A percentile compares a stretch with the other conserved stretches of the same genome.
Evolutionary conservation across 2,888 invertebrate species (phyloP).

Genomic region (Synanthedon andrenaeformis): DNA sequence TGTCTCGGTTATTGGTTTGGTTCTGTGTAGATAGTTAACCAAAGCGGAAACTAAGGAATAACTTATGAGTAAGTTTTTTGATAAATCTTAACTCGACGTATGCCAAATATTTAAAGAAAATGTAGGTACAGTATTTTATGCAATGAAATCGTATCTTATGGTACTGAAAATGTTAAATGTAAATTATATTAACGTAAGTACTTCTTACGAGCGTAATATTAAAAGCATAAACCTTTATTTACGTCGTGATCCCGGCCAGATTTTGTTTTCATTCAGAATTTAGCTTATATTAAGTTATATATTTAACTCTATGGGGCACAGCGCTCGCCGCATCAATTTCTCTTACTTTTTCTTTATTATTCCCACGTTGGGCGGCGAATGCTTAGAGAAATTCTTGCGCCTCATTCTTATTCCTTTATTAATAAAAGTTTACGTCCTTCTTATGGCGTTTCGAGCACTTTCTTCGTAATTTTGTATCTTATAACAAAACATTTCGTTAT

Average conservation of each 20-base stretch:
- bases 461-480: neutral
- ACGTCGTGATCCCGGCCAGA: neutral
- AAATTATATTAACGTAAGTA: neutral
- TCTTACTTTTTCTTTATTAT: constrained; percentile 42
- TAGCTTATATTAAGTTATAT: constrained; percentile 3
- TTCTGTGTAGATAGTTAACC: neutral
- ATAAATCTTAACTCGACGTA: neutral
- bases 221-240: neutral
- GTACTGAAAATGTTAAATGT: no score
- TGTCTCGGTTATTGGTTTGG: neutral
- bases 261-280: neutral
- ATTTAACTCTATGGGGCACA: constrained; percentile 14
- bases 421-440: constrained; percentile 48
- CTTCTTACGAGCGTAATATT: neutral
- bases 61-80: neutral
- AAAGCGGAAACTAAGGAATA: neutral
- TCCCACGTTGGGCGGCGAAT: constrained; percentile 33
- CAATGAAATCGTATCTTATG: no score
- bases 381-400: constrained; percentile 35
- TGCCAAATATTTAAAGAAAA: no score
- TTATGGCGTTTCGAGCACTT: constrained; percentile 18
- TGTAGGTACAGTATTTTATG: no score
- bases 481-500: neutral
- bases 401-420: constrained; percentile 53
- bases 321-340: constrained; percentile 44